Evolutionary conservation across 2,888 invertebrate species (phyloP), one percentile per base, ranked within the genome.

Genomic region (Hirtodrosophila duncani): DNA sequence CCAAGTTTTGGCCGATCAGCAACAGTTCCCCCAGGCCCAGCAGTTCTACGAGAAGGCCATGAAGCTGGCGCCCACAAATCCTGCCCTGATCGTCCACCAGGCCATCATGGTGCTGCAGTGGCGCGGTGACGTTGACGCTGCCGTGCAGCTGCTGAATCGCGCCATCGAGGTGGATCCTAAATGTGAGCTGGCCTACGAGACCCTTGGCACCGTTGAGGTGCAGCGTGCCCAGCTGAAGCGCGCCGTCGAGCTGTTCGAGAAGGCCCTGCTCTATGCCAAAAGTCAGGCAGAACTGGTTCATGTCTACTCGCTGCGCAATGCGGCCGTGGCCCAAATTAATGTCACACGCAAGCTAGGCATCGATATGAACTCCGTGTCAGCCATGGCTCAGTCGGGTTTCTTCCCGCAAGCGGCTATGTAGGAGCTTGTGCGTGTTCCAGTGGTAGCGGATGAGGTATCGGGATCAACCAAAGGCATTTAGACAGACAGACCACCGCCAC

Each of bases 181-280:
- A 86, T 98, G 97, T 88, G 95, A 96, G 87, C 93, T 97, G 88
- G 98, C 96, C 5, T 97, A 95, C 86, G 98, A 98, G 88, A 97
- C 97, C 30, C 89, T 98, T 57, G 98, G 96, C 68, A 96, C 97
- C 16, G 93, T 98, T 63, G 96, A 97, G 90, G 95, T 98, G 62
- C 98, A 98, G 88, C 83, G 87, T 89, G 93, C 95, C 91, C 88
- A 97, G 86, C 88, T 97, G 65, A 89, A 91, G 49, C 89, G 91
- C 72, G 97, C 97, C 2, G 91, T 97, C 65, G 92, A 92, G 67
- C 88, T 95, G 48, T 97, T 98, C 85, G 94, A 96, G 80, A 94
- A 94, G 85, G 97, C 98, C 21, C 91, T 98, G 60, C 90, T 91
- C 45, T 88, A 96, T 66, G 93, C 95, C 29, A 94, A 95, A 84